A percentile compares a stretch with the other conserved stretches of the same genome.
Evolutionary conservation across 2,113 vertebrate species (phyloP).

Genomic region (Electrona antarctica): DNA sequence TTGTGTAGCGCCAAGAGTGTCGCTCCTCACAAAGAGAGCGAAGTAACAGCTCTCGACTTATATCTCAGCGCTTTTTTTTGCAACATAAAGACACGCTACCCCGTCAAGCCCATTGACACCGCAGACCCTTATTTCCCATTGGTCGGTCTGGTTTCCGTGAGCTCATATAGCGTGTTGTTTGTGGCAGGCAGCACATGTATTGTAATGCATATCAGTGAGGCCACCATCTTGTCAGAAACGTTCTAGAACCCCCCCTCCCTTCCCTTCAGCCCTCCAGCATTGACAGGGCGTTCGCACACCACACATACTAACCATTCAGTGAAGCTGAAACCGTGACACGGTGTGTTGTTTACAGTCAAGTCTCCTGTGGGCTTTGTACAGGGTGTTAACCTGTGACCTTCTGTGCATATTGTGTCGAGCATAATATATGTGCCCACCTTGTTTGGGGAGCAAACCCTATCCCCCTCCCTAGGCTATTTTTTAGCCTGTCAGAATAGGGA

Average conservation of each 20-base stretch:
- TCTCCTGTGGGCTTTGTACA: constrained; percentile 5
- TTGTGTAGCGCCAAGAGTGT: neutral
- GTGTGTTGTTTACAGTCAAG: constrained; percentile 17
- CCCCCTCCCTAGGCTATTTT: no score
- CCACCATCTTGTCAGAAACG: constrained; percentile 7
- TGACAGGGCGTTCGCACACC: neutral
- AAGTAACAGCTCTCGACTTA: constrained; percentile 10
- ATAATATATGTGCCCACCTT: neutral
- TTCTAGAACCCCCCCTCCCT: constrained; percentile 5
- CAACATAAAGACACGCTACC: neutral
- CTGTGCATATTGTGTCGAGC: neutral
- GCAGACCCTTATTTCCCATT: neutral
- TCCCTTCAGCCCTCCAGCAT: neutral
- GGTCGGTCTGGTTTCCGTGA: neutral
- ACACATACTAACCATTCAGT: neutral
- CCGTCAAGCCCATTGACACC: neutral
- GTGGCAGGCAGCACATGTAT: neutral
- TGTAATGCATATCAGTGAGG: constrained; percentile 12
- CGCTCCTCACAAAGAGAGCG: constrained; percentile 31
- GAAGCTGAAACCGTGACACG: constrained; percentile 9
- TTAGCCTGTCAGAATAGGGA: no score
- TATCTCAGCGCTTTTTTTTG: neutral
- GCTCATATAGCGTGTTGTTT: constrained; percentile 1
- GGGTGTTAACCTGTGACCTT: constrained; percentile 24
- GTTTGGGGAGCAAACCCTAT: neutral